phyloP scores from a whole-genome alignment of 2,888 invertebrate genomes.

The Mystacides longicornis region DNA sequence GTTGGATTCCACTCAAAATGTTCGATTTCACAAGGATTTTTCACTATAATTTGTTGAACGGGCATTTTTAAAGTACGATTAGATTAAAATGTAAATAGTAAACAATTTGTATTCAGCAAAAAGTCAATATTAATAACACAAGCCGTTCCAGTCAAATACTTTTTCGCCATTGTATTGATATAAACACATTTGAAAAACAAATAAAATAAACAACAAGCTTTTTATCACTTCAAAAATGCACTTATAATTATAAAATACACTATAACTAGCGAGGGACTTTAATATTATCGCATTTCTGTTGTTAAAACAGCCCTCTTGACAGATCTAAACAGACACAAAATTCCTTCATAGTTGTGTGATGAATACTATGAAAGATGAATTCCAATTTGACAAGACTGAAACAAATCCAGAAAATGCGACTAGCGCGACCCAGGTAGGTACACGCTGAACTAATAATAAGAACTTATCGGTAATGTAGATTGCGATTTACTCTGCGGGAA shows the following conservation, averaged over 20 bases:
- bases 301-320: background rate
- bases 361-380: no score
- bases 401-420: background rate
- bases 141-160: constrained; percentile 1
- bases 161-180: background rate
- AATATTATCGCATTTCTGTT: background rate
- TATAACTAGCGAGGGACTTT: background rate
- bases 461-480: background rate
- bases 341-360: background rate
- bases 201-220: background rate
- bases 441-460: background rate
- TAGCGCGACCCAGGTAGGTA: background rate
- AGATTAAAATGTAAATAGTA: background rate
- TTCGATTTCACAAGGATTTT: constrained; percentile 59
- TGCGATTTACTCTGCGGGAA: no score
- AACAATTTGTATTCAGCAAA: constrained; percentile 6
- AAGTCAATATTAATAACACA: constrained; percentile 3
- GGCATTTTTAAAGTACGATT: constrained; percentile 44
- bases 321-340: constrained; percentile 1
- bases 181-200: background rate
- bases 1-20: constrained; percentile 54
- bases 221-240: background rate
- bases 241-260: background rate
- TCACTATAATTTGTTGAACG: constrained; percentile 57
- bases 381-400: background rate